Evolutionary conservation across 2,888 invertebrate species (phyloP).

Genomic region (Aricia artaxerxes): DNA sequence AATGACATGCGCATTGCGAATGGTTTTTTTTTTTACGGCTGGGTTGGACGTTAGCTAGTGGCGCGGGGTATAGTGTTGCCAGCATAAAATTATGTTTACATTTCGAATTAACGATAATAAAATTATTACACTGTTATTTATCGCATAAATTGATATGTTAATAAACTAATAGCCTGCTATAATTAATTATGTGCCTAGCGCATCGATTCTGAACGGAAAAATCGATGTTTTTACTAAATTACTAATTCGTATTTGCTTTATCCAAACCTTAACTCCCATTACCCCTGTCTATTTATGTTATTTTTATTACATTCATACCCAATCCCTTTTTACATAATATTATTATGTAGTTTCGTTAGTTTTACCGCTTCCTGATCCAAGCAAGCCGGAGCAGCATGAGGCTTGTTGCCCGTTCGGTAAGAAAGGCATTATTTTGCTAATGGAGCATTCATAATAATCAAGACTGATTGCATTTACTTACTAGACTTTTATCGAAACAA

Average conservation of each 20-base stretch:
- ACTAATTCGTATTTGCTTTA: slow-evolving; percentile 79
- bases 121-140: neutral
- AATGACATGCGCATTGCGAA: slow-evolving; percentile 63
- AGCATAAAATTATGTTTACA: slow-evolving; percentile 39
- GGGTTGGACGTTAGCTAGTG: neutral
- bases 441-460: slow-evolving; percentile 53
- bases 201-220: slow-evolving; percentile 56
- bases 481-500: neutral
- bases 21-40: neutral
- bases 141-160: neutral
- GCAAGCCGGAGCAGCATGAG: slow-evolving; percentile 94
- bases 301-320: slow-evolving; percentile 67
- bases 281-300: slow-evolving; percentile 58
- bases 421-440: slow-evolving; percentile 54
- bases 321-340: slow-evolving; percentile 58
- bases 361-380: slow-evolving; percentile 91
- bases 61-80: slow-evolving; percentile 50
- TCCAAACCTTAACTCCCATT: slow-evolving; percentile 61
- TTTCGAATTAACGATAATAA: neutral
- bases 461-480: neutral
- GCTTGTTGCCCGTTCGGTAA: slow-evolving; percentile 94
- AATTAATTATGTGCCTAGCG: slow-evolving; percentile 47
- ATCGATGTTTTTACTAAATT: slow-evolving; percentile 74
- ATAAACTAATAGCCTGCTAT: slow-evolving; percentile 46
- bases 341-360: slow-evolving; percentile 83